Conservation (phyloP, 2,113 vertebrate species). For the Zapornia atra region DNA sequence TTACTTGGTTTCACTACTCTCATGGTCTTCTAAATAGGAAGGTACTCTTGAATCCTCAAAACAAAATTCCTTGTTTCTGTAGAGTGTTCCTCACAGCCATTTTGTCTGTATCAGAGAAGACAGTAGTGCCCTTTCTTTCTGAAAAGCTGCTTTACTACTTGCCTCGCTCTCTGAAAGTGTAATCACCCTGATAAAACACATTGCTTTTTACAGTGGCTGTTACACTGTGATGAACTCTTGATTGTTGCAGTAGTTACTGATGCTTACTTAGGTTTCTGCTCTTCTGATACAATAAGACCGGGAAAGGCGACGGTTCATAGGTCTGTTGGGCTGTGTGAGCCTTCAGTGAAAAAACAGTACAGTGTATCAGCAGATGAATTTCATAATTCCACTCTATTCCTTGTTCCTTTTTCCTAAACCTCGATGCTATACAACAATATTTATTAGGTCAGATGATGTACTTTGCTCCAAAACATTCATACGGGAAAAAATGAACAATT, state of each 20-base stretch:
- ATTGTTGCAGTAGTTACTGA: neutral
- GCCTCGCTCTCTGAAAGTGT: neutral
- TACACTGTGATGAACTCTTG: neutral
- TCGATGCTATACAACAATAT: constrained; percentile 68
- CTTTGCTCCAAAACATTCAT: constrained; percentile 85
- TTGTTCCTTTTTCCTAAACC: constrained; percentile 4
- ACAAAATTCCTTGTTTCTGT: neutral
- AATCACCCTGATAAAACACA: neutral
- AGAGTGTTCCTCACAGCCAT: neutral
- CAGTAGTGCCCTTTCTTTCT: neutral
- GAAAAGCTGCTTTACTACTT: neutral
- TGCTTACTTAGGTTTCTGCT: neutral
- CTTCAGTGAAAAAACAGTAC: constrained; percentile 69
- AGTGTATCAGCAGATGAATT: constrained; percentile 76
- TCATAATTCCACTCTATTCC: neutral
- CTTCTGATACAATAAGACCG: neutral
- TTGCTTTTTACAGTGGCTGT: neutral
- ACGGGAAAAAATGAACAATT: constrained; percentile 87
- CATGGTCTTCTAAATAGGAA: neutral
- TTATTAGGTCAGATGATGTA: constrained; percentile 89
- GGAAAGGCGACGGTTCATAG: neutral
- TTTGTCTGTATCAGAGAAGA: neutral
- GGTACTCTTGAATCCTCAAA: neutral
- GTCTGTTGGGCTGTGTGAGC: constrained; percentile 12
- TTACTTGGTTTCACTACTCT: neutral